Evolutionary conservation across 2,797 vertebrate genomes (phyloP), one percentile per base, ranked within the genome.

Genomic region (Rhodeus uyekii): DNA sequence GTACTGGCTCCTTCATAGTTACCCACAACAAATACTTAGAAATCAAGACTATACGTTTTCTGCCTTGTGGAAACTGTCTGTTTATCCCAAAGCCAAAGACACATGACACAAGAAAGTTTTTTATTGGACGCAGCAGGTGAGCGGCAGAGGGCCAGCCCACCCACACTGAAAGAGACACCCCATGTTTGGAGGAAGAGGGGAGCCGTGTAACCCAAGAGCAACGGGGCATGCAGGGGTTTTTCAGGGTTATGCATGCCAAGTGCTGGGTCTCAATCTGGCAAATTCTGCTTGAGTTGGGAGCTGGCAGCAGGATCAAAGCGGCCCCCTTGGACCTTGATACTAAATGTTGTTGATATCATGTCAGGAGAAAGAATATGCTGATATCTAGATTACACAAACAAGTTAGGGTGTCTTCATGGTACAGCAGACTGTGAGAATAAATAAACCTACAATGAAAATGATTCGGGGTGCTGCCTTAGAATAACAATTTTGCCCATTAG

Each of bases 281-380:
- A 85, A 83, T 88, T 86, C 81, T 76, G 80, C 81, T 83, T 24
- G 75, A 80, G 85, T 78, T 80, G 60, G 61, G 76, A 76, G 27
- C 74, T 88, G 90, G 89, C 88, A 86, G 67, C 8, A 14, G 27
- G 82, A 87, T 90, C 88, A 90, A 89, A 91, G 88, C 8, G 16
- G 39, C 42, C 58, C 74, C 29, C 36, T 42, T 87, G 78, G 81
- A 79, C 87, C 82, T 81, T 87, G 85, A 89, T 88, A 78, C 86
- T 79, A 86, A 91, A 89, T 72, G 74, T 86, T 88, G 75, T 86
- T 85, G 85, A 87, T 89, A 85, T 85, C 53, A 88, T 78, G 73
- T 82, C 77, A 83, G 76, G 79, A 81, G 83, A 84, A 81, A 84
- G 71, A 75, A 88, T 82, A 89, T 71, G 60, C 86, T 84, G 79